phyloP scores from a whole-genome alignment of 2,888 invertebrate genomes.

The Amiota communis region DNA sequence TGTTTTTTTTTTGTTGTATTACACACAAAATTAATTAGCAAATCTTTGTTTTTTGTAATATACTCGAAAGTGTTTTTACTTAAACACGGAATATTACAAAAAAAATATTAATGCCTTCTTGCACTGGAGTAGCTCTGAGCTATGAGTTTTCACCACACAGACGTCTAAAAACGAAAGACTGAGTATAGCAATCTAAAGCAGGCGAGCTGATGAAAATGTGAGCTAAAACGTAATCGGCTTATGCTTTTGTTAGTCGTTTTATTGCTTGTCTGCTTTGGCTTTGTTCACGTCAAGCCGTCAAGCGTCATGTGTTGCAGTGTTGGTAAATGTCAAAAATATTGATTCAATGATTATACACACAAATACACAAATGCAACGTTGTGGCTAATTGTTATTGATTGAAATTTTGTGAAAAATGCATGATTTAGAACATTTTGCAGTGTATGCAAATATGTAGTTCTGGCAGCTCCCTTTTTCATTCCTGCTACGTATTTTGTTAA shows the following conservation, averaged over 20 bases:
- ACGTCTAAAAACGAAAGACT: conserved; percentile 6
- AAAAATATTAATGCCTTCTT: conserved; percentile 5
- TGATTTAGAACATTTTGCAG: too few relatives aligned
- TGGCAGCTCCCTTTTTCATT: too few relatives aligned
- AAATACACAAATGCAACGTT: too few relatives aligned
- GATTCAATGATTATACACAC: too few relatives aligned
- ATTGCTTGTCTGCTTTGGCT: neutral
- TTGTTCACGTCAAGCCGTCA: neutral
- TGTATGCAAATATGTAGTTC: too few relatives aligned
- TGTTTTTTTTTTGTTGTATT: neutral
- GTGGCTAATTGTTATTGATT: too few relatives aligned
- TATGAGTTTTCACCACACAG: conserved; percentile 17
- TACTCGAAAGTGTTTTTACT: conserved; percentile 12
- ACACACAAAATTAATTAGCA: neutral
- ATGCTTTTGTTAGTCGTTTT: neutral
- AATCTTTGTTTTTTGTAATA: conserved; percentile 27
- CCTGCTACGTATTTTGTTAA: too few relatives aligned
- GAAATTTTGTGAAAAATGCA: too few relatives aligned
- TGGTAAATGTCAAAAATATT: neutral
- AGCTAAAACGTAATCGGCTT: neutral
- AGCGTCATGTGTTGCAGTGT: neutral
- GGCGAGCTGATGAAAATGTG: neutral
- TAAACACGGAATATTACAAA: conserved; percentile 28
- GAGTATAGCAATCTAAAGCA: neutral
- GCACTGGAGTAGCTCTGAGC: neutral